Percentiles rank a stretch among this genome's conserved stretches.
Conservation (phyloP, 2,888 invertebrate genomes). For the Heliothis peltigera region DNA sequence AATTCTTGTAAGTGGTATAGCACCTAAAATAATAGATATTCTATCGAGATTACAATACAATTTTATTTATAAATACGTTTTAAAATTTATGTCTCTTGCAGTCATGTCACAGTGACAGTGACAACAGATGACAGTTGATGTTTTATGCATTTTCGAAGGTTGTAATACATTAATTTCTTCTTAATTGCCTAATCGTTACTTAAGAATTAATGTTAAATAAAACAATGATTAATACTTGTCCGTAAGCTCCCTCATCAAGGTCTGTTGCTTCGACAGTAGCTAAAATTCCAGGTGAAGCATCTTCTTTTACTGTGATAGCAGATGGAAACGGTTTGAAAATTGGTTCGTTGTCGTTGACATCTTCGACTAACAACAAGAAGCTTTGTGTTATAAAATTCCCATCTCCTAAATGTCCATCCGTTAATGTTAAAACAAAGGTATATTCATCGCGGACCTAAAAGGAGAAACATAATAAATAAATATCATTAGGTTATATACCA, state of each 20-base stretch:
- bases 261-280: slow-evolving; percentile 96
- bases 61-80: slow-evolving; percentile 5
- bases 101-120: neutral
- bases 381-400: slow-evolving; percentile 97
- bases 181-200: neutral
- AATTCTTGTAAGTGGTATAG: slow-evolving; percentile 95
- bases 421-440: slow-evolving; percentile 95
- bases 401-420: slow-evolving; percentile 96
- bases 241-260: slow-evolving; percentile 97
- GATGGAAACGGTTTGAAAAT: slow-evolving; percentile 96
- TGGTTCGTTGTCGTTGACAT: slow-evolving; percentile 97
- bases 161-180: neutral
- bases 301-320: slow-evolving; percentile 94
- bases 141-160: slow-evolving; percentile 19
- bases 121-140: slow-evolving; percentile 5
- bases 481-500: no score
- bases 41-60: no score
- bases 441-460: slow-evolving; percentile 95
- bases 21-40: slow-evolving; percentile 86
- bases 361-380: slow-evolving; percentile 96
- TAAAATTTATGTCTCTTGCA: slow-evolving; percentile 3
- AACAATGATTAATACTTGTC: slow-evolving; percentile 92
- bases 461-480: slow-evolving; percentile 23
- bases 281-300: slow-evolving; percentile 93
- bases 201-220: no score